Evolutionary conservation across 2,797 vertebrate genomes (phyloP).

Genomic region (Botia kubotai): DNA sequence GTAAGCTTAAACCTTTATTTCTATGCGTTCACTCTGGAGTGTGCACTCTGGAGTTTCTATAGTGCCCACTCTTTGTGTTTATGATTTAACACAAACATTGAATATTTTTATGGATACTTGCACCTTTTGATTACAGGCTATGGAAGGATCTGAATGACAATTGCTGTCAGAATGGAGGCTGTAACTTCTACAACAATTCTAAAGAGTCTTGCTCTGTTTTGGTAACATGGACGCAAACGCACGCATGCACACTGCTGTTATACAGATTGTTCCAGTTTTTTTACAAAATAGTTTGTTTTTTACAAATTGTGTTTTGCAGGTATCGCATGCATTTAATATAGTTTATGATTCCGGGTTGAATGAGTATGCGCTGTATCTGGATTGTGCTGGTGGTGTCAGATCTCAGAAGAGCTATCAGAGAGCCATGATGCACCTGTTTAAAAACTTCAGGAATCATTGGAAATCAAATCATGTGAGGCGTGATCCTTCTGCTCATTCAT

Average conservation of each 20-base stretch:
- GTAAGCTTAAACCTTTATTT: slow-evolving; percentile 66
- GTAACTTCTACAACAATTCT: slow-evolving; percentile 76
- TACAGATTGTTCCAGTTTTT: neutral
- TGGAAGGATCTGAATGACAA: slow-evolving; percentile 77
- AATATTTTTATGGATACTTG: neutral
- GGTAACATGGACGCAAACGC: slow-evolving; percentile 62
- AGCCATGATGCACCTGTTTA: slow-evolving; percentile 75
- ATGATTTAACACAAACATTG: neutral
- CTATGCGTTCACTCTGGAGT: neutral
- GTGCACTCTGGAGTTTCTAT: too few species aligned
- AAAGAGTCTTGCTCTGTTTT: slow-evolving; percentile 60
- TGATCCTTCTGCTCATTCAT: neutral
- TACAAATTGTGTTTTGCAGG: slow-evolving; percentile 60
- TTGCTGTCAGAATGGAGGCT: slow-evolving; percentile 75
- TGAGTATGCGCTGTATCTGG: slow-evolving; percentile 77
- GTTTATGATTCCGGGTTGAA: slow-evolving; percentile 78
- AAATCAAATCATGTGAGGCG: slow-evolving; percentile 58
- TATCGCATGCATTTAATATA: slow-evolving; percentile 71
- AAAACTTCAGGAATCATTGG: slow-evolving; percentile 61
- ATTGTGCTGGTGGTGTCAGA: slow-evolving; percentile 71
- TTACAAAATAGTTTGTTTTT: neutral
- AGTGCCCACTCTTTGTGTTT: neutral
- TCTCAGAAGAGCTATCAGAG: slow-evolving; percentile 64
- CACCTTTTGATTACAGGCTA: slow-evolving; percentile 67
- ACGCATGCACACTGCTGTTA: neutral